Evolutionary conservation across 1,140 invertebrate species (phyloP).

Genomic region (Anoplolepis gracilipes): DNA sequence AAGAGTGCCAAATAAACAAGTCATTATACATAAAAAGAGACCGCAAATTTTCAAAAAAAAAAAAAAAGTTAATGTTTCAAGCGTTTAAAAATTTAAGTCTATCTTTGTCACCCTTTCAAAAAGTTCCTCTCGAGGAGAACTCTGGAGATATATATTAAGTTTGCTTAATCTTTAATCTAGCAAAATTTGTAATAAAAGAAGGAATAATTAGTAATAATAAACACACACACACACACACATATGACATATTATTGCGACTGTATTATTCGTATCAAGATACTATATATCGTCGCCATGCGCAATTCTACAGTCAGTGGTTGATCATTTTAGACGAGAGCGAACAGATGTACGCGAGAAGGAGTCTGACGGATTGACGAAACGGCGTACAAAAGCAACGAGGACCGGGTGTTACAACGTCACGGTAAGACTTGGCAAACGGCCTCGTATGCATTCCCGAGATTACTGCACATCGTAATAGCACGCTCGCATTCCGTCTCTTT

Average conservation of each 20-base stretch:
- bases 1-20: constrained; percentile 42
- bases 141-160: neutral
- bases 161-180: neutral
- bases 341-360: constrained; percentile 15
- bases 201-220: too few species aligned
- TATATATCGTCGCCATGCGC: neutral
- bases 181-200: neutral
- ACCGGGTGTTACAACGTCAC: constrained; percentile 79
- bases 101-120: neutral
- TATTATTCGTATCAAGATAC: neutral
- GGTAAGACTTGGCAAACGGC: constrained; percentile 82
- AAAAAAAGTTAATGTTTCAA: neutral
- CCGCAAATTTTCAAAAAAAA: too few species aligned
- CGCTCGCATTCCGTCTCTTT: constrained; percentile 79
- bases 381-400: constrained; percentile 40
- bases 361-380: constrained; percentile 60
- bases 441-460: constrained; percentile 80
- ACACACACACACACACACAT: too few species aligned
- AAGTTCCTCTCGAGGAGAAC: neutral
- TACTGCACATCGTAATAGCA: constrained; percentile 80
- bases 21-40: neutral
- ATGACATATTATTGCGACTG: neutral
- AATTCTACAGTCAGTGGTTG: neutral
- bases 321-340: constrained; percentile 47
- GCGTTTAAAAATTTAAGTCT: neutral